Percentiles rank a stretch among this genome's conserved stretches.
Evolutionary conservation across 2,797 vertebrate species (phyloP).

Genomic region (Falco rusticolus): DNA sequence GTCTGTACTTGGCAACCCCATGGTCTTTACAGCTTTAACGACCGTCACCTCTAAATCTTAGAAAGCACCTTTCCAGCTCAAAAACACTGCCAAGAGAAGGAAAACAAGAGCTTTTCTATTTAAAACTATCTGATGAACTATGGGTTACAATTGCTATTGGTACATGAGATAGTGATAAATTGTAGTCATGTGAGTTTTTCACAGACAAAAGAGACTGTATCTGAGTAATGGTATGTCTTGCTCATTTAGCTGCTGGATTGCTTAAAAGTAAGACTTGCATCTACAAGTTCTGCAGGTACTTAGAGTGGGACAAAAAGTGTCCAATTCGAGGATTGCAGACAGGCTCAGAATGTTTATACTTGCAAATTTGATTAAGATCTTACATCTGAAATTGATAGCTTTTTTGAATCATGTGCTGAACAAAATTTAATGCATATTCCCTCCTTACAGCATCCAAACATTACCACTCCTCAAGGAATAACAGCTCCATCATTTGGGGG

Average conservation of each 20-base stretch:
- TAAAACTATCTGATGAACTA: not conserved
- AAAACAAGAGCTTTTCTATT: not conserved
- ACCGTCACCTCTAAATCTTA: not conserved
- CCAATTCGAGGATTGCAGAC: not conserved
- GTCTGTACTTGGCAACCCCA: not conserved
- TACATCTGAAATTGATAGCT: not conserved
- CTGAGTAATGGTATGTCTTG: not conserved
- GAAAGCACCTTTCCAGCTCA: not conserved
- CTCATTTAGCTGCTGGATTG: not conserved
- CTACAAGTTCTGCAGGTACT: not conserved
- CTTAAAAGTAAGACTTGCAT: not conserved
- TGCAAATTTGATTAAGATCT: not conserved
- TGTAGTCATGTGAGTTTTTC: not conserved
- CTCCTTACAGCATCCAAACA: not conserved
- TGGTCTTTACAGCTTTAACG: not conserved
- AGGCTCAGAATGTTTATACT: not conserved
- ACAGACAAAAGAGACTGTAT: not conserved
- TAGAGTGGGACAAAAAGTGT: not conserved
- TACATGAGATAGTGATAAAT: not conserved
- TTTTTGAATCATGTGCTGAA: not conserved
- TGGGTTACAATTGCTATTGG: not conserved
- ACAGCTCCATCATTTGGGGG: not conserved
- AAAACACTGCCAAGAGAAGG: not conserved
- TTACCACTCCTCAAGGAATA: not conserved
- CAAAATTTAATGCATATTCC: not conserved